phyloP scores from a whole-genome alignment of 2,113 vertebrate genomes.

The Odobenus rosmarus region DNA sequence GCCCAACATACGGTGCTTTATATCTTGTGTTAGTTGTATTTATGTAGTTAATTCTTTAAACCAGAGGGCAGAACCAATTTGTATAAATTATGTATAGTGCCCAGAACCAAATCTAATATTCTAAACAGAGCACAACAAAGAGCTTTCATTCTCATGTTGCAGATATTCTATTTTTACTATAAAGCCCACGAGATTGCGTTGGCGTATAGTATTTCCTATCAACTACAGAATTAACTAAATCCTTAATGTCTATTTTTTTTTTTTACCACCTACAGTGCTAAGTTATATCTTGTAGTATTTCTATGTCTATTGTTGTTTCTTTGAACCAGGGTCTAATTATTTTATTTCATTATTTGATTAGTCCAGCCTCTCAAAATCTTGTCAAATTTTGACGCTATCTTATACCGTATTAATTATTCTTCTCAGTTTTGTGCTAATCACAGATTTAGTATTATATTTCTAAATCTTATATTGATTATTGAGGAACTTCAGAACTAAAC shows the following conservation, averaged over 20 bases:
- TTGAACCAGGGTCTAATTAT: neutral
- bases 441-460: neutral
- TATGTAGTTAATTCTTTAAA: neutral
- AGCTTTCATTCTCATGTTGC: neutral
- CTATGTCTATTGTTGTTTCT: neutral
- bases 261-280: neutral
- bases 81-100: neutral
- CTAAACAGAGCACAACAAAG: neutral
- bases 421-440: neutral
- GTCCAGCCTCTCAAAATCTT: neutral
- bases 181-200: neutral
- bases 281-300: neutral
- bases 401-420: neutral
- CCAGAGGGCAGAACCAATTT: neutral
- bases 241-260: neutral
- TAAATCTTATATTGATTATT: neutral
- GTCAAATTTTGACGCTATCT: neutral
- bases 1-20: neutral
- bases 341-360: neutral
- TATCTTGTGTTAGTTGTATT: neutral
- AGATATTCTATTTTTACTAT: neutral
- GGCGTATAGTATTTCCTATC: neutral
- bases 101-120: neutral
- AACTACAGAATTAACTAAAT: neutral
- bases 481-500: neutral